A percentile compares a stretch with the other conserved stretches of the same genome.
phyloP scores from a whole-genome alignment of 1,140 invertebrate genomes.

The Thalassaphorura encarpata region DNA sequence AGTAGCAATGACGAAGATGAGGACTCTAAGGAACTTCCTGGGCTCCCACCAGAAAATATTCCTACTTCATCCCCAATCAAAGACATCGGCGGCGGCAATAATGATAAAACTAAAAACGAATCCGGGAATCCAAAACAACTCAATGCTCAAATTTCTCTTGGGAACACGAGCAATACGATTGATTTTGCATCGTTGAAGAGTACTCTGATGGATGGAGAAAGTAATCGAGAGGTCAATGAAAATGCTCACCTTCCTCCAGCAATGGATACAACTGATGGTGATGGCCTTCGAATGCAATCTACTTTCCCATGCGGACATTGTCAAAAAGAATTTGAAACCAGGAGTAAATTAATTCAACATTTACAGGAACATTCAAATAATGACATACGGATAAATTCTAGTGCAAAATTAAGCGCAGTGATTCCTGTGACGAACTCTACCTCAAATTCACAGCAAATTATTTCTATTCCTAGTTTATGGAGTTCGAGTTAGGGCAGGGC shows the following conservation, averaged over 20 bases:
- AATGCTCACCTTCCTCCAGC: too few relatives aligned
- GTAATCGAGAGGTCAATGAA: not conserved
- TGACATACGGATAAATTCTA: not conserved
- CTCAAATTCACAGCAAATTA: not conserved
- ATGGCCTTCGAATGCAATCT: not conserved
- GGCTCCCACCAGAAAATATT: not conserved
- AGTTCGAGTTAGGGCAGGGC: too few relatives aligned
- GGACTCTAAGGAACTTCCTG: not conserved
- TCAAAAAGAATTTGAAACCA: slow-evolving; percentile 19
- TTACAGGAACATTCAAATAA: slow-evolving; percentile 17
- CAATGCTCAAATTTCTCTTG: not conserved
- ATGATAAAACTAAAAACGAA: too few relatives aligned
- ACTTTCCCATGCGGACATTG: slow-evolving; percentile 22
- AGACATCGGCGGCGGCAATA: not conserved
- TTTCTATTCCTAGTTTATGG: too few relatives aligned
- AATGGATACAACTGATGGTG: not conserved
- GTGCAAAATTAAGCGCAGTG: not conserved
- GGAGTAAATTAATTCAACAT: slow-evolving; percentile 19
- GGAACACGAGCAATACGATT: not conserved
- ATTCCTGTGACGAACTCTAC: not conserved
- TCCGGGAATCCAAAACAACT: not conserved
- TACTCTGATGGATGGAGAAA: not conserved
- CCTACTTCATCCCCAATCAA: not conserved
- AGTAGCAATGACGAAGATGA: not conserved
- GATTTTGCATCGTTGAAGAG: not conserved